Evolutionary conservation across 2,888 invertebrate species (phyloP), one percentile per base, ranked within the genome.

Genomic region (Diadegma fenestrale): DNA sequence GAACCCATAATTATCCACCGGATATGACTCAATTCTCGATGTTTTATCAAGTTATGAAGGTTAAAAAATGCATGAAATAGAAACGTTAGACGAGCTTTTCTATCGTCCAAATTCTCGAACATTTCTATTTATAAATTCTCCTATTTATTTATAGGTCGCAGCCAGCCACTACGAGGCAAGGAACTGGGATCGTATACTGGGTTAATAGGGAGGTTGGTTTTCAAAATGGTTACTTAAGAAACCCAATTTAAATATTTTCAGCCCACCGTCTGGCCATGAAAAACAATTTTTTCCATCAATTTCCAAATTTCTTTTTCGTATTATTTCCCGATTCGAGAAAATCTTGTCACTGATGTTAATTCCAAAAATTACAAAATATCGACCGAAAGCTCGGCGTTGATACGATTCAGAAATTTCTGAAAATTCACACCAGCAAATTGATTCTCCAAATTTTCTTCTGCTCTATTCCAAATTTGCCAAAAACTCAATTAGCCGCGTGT

Each of bases 91-190:
- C 19, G 17, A 78, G 45, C 54, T 51, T 76, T 54, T 26, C 41
- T 22, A 80, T 30, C 82, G 88, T 87, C 92, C 61, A 63, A 48
- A 79, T 66, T 75, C 69, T 75, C 64, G 64, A 19, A 66, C 37
- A 33, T 48, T 48, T 64, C 85, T 85, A 82, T 80, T 72, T 82
- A 85, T 92, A 92, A 92, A 91, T 90, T 91, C 91, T 91, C 17
- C 91, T 89, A 90, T 91, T 92, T 93, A 93, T 93, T 93, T 92
- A 91, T 93, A 93, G 93, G 89, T 91, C 90, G 90, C 89, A 92
- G 92, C 92, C 89, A 89, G 89, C 87, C 86, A 86, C 87, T 88
- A 86, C 90, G 90, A 88, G 82, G 88, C 88, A 85, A 89, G 87
- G 86, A 86, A 89, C 89, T 89, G 86, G 87, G 80, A 87, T 89